phyloP scores from a whole-genome alignment of 2,797 vertebrate genomes.

The Ceryle rudis region DNA sequence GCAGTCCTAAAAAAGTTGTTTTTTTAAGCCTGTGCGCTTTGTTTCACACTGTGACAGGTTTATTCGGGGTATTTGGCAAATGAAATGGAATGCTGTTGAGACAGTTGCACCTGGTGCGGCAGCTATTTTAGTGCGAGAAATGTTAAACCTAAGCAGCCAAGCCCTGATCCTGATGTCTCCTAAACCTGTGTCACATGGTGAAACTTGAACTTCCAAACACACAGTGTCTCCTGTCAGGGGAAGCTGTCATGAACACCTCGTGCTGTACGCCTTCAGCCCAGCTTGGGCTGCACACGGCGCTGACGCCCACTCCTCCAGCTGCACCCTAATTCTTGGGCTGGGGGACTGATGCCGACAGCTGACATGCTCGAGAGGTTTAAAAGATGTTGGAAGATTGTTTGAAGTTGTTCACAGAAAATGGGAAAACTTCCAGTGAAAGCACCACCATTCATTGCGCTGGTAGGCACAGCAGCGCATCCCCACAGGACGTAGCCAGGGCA shows the following conservation, averaged over 20 bases:
- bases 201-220: conserved; percentile 76
- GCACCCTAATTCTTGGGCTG: neutral
- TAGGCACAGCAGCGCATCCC: fast-evolving
- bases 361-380: neutral
- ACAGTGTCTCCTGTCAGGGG: conserved; percentile 74
- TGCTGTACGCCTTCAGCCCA: conserved; percentile 7
- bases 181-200: conserved; percentile 77
- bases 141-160: conserved; percentile 75
- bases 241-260: conserved; percentile 11
- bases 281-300: neutral
- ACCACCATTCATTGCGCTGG: fast-evolving
- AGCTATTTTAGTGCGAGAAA: conserved; percentile 82
- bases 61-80: conserved; percentile 74
- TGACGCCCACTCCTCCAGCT: conserved; percentile 16
- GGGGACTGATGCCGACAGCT: neutral
- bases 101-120: conserved; percentile 81
- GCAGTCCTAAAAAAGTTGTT: neutral
- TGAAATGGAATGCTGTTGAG: conserved; percentile 77
- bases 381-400: neutral
- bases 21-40: conserved; percentile 64
- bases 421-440: neutral
- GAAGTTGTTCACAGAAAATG: neutral
- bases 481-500: neutral
- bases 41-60: conserved; percentile 57
- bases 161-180: conserved; percentile 67